Base-by-base conservation (phyloP, 2,113 vertebrate species). In the Pristiophorus japonicus region DNA sequence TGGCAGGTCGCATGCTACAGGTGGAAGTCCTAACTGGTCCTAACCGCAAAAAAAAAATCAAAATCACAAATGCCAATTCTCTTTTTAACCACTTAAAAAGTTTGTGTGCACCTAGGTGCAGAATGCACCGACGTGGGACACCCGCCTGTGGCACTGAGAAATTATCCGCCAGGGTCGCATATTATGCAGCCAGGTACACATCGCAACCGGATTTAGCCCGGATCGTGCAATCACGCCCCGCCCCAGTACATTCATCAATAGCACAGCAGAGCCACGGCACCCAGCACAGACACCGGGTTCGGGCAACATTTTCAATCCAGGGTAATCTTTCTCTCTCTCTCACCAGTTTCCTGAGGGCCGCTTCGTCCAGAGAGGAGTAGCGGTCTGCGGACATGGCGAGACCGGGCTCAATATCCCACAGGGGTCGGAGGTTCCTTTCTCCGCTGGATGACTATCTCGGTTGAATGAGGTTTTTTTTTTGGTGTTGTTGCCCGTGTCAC, bases 301-400 rank as follows among this genome's bases (percentile, higher is more conserved):
- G 87, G 87, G 51, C 27, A 90, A 90, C 87, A 90, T 59, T 34
- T 34, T 90, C 51, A 90, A 34, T 16, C 30, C 51, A 66, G 45
- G 3, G 3, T n/a, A 66, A 42, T 16, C 34, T 92, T 34, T 38
- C 59, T 38, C 34, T 42, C 42, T 85, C 63, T 51, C 93, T 94
- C 93, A 94, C 93, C 93, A 94, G 8, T 34, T 94, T 94, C 66
- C 93, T 70, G 93, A 94, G 93, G 24, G 93, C 93, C 42, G 93
- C 3, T 70, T 94, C 93, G 24, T 94, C 93, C 65, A 94, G 45
- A 45, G 93, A 42, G 20, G 93, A 94, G 66, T 94, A 94, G 22
- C 66, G 42, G 66, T 67, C 93, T 59, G 93, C 93, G 12, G 93
- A 94, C 93, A 94, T 94, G 16, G 24, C 45, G 65, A 73, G 45